Evolutionary conservation across 2,113 vertebrate species (phyloP).

Genomic region (Archocentrus centrarchus): DNA sequence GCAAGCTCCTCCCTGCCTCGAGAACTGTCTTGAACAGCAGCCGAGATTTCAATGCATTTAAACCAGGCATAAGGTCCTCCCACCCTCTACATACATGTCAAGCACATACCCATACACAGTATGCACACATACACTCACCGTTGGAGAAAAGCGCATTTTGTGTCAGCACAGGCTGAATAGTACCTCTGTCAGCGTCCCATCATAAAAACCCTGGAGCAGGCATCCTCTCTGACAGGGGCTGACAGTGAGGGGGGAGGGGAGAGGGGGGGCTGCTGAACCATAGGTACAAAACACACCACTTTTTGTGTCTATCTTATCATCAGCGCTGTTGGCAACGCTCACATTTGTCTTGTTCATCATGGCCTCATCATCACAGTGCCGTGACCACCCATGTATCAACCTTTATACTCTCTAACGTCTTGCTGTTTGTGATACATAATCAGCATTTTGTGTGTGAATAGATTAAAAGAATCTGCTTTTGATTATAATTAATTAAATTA

Average conservation of each 20-base stretch:
- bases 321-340: slow-evolving; percentile 43
- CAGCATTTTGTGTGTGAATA: not conserved
- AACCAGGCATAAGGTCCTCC: slow-evolving; percentile 6
- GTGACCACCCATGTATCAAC: slow-evolving; percentile 3
- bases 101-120: slow-evolving; percentile 1
- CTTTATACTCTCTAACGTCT: not conserved
- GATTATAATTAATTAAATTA: slow-evolving; percentile 3
- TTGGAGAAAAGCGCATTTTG: slow-evolving; percentile 45
- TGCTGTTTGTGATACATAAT: not conserved
- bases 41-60: slow-evolving; percentile 42
- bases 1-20: not conserved
- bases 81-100: slow-evolving; percentile 26
- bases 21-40: not conserved
- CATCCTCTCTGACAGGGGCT: slow-evolving; percentile 51
- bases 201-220: slow-evolving; percentile 46
- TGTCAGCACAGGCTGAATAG: slow-evolving; percentile 20
- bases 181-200: slow-evolving; percentile 45
- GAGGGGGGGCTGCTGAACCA: slow-evolving; percentile 25
- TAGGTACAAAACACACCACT: slow-evolving; percentile 35
- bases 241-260: slow-evolving; percentile 18
- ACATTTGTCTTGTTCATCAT: slow-evolving; percentile 49
- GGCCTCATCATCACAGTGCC: not conserved
- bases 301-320: slow-evolving; percentile 56
- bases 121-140: not conserved
- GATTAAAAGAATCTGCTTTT: not conserved